Conservation (phyloP, 2,888 invertebrate genomes). For the Ophion slaviceki region DNA sequence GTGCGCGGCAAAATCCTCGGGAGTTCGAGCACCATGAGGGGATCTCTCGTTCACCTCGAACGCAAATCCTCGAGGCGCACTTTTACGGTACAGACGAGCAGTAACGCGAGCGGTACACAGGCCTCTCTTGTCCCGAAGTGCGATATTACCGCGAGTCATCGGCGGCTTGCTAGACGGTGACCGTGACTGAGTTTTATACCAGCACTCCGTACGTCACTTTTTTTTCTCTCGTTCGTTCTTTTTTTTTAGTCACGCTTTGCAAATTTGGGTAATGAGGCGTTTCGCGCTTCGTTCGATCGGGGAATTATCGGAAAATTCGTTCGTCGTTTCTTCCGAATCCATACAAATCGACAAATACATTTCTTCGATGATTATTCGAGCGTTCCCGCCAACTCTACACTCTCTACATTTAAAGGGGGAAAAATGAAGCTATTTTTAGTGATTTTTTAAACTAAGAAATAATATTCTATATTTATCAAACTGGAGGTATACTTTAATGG, state of each 20-base stretch:
- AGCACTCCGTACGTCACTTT: not conserved
- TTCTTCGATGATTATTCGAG: too few relatives aligned
- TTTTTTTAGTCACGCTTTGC: slow-evolving; percentile 46
- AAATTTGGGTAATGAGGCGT: slow-evolving; percentile 50
- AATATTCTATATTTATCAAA: too few relatives aligned
- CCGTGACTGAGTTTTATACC: slow-evolving; percentile 59
- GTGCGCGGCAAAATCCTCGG: slow-evolving; percentile 1
- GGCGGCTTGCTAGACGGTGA: slow-evolving; percentile 32
- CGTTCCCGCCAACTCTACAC: too few relatives aligned
- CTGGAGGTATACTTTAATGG: too few relatives aligned
- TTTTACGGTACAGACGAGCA: slow-evolving; percentile 64
- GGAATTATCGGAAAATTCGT: slow-evolving; percentile 31
- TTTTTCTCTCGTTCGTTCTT: slow-evolving; percentile 4
- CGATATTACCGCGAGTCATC: slow-evolving; percentile 64
- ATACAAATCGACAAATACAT: not conserved
- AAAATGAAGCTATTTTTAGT: too few relatives aligned
- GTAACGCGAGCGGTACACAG: slow-evolving; percentile 15
- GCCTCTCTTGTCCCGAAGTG: slow-evolving; percentile 44
- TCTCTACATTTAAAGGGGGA: too few relatives aligned
- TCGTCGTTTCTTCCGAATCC: not conserved
- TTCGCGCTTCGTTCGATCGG: slow-evolving; percentile 13
- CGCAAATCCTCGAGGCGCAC: slow-evolving; percentile 69
- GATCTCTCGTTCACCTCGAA: slow-evolving; percentile 73
- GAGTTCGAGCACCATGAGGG: slow-evolving; percentile 64
- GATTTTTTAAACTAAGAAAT: not conserved